Evolutionary conservation across 2,113 vertebrate genomes (phyloP).

Genomic region (Ochotona princeps): DNA sequence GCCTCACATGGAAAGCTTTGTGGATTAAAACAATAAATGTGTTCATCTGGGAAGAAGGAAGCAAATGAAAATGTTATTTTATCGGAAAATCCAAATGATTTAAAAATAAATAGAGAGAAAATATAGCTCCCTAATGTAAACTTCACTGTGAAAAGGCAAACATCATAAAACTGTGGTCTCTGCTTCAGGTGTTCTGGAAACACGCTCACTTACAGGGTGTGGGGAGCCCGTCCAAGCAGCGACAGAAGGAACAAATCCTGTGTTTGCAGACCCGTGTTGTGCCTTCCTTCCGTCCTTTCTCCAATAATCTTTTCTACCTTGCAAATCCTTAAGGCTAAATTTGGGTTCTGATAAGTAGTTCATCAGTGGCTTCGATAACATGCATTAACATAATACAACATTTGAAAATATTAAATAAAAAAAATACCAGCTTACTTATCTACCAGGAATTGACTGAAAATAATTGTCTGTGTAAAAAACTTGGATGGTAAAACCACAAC

Average conservation of each 20-base stretch:
- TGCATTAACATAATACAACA: slow-evolving; percentile 15
- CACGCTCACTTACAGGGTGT: slow-evolving; percentile 60
- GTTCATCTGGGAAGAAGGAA: slow-evolving; percentile 61
- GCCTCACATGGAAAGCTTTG: slow-evolving; percentile 50
- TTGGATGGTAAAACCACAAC: background rate
- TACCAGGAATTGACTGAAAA: background rate
- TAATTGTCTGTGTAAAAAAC: background rate
- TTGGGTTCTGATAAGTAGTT: slow-evolving; percentile 12
- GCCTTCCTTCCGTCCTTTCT: slow-evolving; percentile 64
- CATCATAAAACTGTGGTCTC: slow-evolving; percentile 68
- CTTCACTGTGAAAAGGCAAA: slow-evolving; percentile 61
- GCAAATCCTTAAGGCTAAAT: background rate
- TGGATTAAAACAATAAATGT: slow-evolving; percentile 70
- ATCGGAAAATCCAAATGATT: slow-evolving; percentile 76
- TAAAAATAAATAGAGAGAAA: slow-evolving; percentile 80
- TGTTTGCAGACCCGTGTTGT: background rate
- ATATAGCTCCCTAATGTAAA: slow-evolving; percentile 73
- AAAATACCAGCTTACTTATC: background rate
- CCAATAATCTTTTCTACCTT: slow-evolving; percentile 52
- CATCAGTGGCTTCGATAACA: background rate
- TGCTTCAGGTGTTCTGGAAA: slow-evolving; percentile 72
- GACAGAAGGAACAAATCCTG: slow-evolving; percentile 49
- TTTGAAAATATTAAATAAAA: slow-evolving; percentile 36
- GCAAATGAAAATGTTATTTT: slow-evolving; percentile 75
- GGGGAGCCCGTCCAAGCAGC: background rate